These are phyloP conservation scores for Magallana nippona DNA, from an alignment of 2,888 invertebrate genomes.

Conservation along the genomic window DNA sequence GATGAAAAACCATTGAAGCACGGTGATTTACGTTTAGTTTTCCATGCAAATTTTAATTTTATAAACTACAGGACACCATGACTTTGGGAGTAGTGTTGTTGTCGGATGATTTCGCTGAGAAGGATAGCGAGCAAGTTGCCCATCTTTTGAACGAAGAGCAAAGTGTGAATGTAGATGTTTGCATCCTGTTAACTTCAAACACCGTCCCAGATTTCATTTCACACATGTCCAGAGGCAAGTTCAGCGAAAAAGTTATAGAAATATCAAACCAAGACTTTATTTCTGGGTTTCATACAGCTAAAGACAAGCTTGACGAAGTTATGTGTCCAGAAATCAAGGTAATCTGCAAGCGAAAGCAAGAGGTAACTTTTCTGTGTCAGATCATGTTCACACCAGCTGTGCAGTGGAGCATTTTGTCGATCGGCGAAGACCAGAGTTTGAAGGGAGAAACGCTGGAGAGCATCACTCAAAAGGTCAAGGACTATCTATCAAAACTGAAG, in stretches of 20 bases:
- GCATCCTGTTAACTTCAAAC: background rate
- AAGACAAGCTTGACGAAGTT: conserved; percentile 14
- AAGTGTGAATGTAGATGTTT: background rate
- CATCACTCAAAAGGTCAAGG: background rate
- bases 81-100: background rate
- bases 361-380: background rate
- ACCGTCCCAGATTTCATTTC: background rate
- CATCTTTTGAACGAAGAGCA: background rate
- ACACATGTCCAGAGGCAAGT: background rate
- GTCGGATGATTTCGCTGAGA: background rate
- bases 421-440: background rate
- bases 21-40: background rate
- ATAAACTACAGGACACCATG: background rate
- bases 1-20: too few species aligned
- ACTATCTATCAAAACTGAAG: background rate
- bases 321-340: conserved; percentile 6
- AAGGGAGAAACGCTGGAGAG: background rate
- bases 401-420: background rate
- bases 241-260: background rate
- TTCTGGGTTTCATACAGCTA: conserved; percentile 34
- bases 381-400: conserved; percentile 26
- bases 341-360: background rate
- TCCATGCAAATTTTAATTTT: background rate
- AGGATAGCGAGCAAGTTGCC: background rate
- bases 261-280: background rate